A percentile compares a stretch with the other conserved stretches of the same genome.
Evolutionary conservation across 1,140 invertebrate genomes (phyloP).

Genomic region (Pachypsylla venusta): DNA sequence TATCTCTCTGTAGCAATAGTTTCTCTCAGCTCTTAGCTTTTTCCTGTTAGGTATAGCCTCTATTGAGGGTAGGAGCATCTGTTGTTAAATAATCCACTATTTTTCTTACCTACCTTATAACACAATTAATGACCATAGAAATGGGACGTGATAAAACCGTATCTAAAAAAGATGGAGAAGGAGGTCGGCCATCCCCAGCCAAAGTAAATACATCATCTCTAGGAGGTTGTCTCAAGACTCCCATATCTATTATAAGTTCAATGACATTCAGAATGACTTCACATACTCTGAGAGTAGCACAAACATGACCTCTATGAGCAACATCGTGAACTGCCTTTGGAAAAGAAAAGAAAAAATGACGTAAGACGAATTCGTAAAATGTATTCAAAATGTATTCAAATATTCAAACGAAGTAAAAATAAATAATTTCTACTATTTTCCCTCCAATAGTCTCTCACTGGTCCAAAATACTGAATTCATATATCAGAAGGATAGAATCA

Average conservation of each 20-base stretch:
- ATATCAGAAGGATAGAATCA: too few species aligned
- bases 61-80: neutral
- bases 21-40: too few species aligned
- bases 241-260: conserved; percentile 76
- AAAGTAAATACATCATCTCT: conserved; percentile 9
- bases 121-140: neutral
- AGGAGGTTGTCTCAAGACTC: conserved; percentile 47
- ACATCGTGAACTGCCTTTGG: conserved; percentile 81
- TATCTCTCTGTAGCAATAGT: too few species aligned
- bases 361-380: too few species aligned
- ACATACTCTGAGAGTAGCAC: conserved; percentile 69
- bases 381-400: too few species aligned
- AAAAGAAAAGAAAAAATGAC: too few species aligned
- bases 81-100: neutral
- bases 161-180: neutral
- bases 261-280: conserved; percentile 80
- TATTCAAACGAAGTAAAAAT: too few species aligned
- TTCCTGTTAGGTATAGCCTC: too few species aligned
- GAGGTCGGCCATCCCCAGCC: neutral
- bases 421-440: too few species aligned
- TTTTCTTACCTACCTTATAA: neutral
- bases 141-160: neutral
- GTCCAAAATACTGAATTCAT: too few species aligned
- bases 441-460: too few species aligned
- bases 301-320: conserved; percentile 54